These are phyloP conservation scores for Camelus dromedarius DNA, from an alignment of 2,113 vertebrate genomes.

Conservation along the genomic window DNA sequence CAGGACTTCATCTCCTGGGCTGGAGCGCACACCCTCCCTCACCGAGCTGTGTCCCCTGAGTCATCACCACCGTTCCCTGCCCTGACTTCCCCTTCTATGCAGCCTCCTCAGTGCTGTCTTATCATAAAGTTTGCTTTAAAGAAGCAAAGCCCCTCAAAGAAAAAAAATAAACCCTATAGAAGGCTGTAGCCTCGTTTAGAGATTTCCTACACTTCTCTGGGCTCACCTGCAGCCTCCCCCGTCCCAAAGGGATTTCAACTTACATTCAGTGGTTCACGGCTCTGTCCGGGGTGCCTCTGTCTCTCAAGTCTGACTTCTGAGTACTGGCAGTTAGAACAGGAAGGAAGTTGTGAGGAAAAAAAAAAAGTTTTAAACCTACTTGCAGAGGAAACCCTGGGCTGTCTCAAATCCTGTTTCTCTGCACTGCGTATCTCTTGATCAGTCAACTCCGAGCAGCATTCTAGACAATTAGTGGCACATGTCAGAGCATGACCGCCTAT, in stretches of 20 bases:
- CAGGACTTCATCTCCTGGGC: neutral
- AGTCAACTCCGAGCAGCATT: conserved; percentile 54
- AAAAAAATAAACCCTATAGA: neutral
- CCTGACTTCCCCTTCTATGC: conserved; percentile 56
- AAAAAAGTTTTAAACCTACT: conserved; percentile 79
- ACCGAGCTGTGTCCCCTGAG: conserved; percentile 32
- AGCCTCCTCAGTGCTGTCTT: neutral
- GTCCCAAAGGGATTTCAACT: conserved; percentile 2
- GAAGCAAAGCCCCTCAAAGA: neutral
- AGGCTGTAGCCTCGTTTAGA: neutral
- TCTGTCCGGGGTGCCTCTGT: conserved; percentile 78
- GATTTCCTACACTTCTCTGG: neutral
- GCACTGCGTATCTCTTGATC: conserved; percentile 73
- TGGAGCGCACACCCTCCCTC: neutral
- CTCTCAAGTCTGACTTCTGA: conserved; percentile 83
- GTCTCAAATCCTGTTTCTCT: conserved; percentile 74
- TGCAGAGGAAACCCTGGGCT: conserved; percentile 84
- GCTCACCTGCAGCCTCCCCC: neutral
- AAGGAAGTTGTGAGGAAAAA: conserved; percentile 86
- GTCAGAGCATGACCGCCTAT: neutral
- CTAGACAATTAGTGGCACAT: conserved; percentile 68
- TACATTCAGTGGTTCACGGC: conserved; percentile 69
- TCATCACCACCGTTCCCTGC: neutral
- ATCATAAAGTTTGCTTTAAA: neutral
- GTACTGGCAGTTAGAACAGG: conserved; percentile 88